Percentiles rank a stretch among this genome's conserved stretches.
Evolutionary conservation across 2,113 vertebrate species (phyloP).

Genomic region (Megaleporinus macrocephalus): DNA sequence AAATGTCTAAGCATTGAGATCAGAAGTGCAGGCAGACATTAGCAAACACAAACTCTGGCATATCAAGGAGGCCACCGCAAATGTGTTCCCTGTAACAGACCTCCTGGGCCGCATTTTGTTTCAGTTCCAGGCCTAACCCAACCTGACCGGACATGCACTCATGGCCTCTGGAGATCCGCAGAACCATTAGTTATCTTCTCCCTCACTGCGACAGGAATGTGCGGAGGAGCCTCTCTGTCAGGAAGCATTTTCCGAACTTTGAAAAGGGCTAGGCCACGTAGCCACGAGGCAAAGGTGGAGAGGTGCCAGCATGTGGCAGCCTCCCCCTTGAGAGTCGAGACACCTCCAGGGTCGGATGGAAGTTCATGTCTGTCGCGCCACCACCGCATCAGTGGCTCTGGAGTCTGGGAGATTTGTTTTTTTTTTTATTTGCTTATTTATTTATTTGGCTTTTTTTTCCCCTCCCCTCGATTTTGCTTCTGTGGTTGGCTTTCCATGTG

Average conservation of each 20-base stretch:
- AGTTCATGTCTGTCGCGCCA: conserved; percentile 60
- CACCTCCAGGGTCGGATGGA: conserved; percentile 33
- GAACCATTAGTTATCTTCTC: conserved; percentile 2
- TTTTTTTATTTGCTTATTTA: conserved; percentile 63
- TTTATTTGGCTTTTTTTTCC: conserved; percentile 61
- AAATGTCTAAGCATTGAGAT: conserved; percentile 1
- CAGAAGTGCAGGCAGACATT: conserved; percentile 15
- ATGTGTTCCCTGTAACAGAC: conserved; percentile 8
- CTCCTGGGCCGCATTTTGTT: conserved; percentile 14
- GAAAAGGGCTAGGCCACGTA: conserved; percentile 70
- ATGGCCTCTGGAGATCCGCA: not conserved
- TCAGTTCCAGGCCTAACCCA: conserved; percentile 12
- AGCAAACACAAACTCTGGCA: not conserved
- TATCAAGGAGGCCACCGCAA: not conserved
- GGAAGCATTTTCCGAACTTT: conserved; percentile 73
- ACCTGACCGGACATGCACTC: conserved; percentile 6
- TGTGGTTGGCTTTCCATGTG: conserved; percentile 7
- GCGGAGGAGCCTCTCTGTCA: conserved; percentile 72
- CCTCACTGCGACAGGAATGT: conserved; percentile 39
- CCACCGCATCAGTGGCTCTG: conserved; percentile 30
- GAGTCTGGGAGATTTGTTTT: conserved; percentile 11
- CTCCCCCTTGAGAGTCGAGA: conserved; percentile 48
- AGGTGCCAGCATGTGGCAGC: conserved; percentile 55
- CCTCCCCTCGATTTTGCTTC: conserved; percentile 16
- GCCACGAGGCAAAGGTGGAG: conserved; percentile 58